These are phyloP conservation scores for Maccullochella peelii DNA, from an alignment of 2,113 vertebrate species.

Conservation along the genomic window DNA sequence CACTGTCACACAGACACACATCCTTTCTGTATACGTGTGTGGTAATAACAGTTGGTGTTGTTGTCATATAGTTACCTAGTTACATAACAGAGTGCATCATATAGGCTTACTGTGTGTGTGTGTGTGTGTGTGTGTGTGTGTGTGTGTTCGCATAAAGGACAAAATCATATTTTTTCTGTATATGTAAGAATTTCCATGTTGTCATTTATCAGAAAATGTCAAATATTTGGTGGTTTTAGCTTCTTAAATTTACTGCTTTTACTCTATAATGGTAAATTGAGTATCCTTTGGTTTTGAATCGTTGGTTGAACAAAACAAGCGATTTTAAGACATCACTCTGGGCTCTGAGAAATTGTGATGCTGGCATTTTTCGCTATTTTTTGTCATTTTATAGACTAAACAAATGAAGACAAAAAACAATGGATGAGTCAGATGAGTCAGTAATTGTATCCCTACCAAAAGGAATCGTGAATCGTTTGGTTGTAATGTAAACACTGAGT, in stretches of 20 bases:
- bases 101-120: background rate
- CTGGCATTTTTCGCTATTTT: background rate
- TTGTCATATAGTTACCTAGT: background rate
- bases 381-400: too few species aligned
- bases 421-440: background rate
- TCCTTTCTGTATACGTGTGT: background rate
- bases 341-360: background rate
- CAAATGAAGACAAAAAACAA: too few species aligned
- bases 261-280: too few species aligned
- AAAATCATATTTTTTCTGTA: background rate
- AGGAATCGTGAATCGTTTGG: background rate
- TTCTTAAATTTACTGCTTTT: too few species aligned
- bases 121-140: background rate
- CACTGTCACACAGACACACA: background rate
- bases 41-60: slow-evolving; percentile 17
- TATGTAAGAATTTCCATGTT: too few species aligned
- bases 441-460: background rate
- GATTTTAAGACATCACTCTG: background rate
- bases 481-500: background rate
- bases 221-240: too few species aligned
- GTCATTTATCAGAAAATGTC: too few species aligned
- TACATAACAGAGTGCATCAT: slow-evolving; percentile 13
- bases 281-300: too few species aligned
- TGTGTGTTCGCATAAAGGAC: background rate
- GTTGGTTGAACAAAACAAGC: background rate